Conservation (phyloP, 2,113 vertebrate species). For the Lepidothrix coronata region DNA sequence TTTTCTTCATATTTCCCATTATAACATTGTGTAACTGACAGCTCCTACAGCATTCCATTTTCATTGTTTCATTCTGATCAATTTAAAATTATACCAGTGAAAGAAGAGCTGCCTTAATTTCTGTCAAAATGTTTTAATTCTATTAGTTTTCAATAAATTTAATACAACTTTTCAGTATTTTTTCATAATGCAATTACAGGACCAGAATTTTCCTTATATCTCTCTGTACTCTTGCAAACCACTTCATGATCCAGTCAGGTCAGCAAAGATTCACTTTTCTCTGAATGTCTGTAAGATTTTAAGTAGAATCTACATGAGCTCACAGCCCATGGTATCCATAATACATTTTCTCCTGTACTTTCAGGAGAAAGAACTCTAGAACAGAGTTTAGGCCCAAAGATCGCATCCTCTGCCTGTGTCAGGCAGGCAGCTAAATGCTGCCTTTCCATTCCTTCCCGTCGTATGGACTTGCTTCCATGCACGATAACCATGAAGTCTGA, state of each 20-base stretch:
- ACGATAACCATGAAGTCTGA: neutral
- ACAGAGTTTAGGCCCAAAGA: neutral
- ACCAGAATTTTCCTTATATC: neutral
- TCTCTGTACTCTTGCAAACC: neutral
- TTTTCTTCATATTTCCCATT: neutral
- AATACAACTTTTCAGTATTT: neutral
- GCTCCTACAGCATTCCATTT: neutral
- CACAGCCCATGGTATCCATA: neutral
- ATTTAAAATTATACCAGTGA: neutral
- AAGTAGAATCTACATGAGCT: neutral
- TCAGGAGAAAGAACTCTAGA: neutral
- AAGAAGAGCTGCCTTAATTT: neutral
- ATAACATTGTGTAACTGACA: neutral
- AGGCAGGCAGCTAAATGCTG: neutral
- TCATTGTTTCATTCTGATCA: neutral
- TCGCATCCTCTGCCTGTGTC: neutral
- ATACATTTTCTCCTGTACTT: neutral
- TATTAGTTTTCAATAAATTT: neutral
- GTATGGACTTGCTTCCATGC: fast-evolving
- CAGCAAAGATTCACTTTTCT: neutral
- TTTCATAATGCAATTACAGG: neutral
- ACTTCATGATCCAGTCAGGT: neutral
- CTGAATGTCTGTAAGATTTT: neutral
- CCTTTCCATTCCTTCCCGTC: neutral
- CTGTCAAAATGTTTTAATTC: neutral